Evolutionary conservation across 2,888 invertebrate genomes (phyloP).

Genomic region (Agrypnus murinus): DNA sequence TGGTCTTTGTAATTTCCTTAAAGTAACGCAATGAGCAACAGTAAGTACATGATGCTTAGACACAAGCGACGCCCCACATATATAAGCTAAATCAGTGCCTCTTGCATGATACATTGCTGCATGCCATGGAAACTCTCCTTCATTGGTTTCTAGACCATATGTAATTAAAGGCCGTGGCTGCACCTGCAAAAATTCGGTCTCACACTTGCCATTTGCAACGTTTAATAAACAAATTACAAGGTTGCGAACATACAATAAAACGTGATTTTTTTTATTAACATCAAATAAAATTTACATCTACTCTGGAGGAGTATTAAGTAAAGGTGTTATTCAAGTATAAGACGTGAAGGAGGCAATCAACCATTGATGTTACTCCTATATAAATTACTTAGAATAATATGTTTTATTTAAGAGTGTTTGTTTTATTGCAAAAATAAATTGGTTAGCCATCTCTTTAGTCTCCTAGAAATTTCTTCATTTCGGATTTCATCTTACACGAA

Average conservation of each 20-base stretch:
- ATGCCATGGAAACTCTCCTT: constrained; percentile 82
- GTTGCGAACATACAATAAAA: background rate
- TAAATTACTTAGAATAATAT: no score
- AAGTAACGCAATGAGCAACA: constrained; percentile 68
- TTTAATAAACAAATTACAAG: constrained; percentile 6
- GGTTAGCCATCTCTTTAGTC: no score
- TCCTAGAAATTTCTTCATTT: no score
- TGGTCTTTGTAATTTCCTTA: constrained; percentile 55
- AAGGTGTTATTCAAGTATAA: no score
- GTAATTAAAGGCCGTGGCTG: constrained; percentile 76
- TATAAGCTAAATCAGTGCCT: constrained; percentile 65
- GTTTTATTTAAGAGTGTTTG: no score
- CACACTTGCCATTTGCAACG: background rate
- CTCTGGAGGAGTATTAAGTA: no score
- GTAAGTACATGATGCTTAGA: constrained; percentile 64
- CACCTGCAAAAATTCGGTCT: constrained; percentile 68
- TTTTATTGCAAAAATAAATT: no score
- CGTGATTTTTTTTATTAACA: background rate
- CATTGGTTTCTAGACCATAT: constrained; percentile 74
- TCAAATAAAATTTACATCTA: no score
- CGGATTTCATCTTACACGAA: no score
- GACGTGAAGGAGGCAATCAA: no score
- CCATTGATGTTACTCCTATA: no score
- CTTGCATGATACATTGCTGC: constrained; percentile 76
- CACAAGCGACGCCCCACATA: constrained; percentile 67